phyloP scores from a whole-genome alignment of 2,888 invertebrate genomes.

The Biston stratarius region DNA sequence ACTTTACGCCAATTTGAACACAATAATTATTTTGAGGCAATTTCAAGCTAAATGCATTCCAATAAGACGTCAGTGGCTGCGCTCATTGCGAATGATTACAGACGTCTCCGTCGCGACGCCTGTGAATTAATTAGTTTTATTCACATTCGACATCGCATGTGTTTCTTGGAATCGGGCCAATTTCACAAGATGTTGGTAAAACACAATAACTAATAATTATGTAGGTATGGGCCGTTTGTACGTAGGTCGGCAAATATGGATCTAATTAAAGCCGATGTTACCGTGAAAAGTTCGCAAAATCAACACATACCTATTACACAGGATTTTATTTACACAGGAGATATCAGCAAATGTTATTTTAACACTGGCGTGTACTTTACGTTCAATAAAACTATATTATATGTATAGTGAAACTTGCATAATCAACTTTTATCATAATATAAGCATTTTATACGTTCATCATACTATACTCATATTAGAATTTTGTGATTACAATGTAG shows the following conservation, averaged over 20 bases:
- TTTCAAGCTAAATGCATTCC: slow-evolving; percentile 52
- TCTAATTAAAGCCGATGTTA: slow-evolving; percentile 39
- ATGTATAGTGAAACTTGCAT: not conserved
- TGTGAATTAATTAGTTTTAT: slow-evolving; percentile 49
- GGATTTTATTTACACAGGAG: not conserved
- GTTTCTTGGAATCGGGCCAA: slow-evolving; percentile 45
- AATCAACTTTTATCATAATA: not conserved
- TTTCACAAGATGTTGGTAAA: slow-evolving; percentile 41
- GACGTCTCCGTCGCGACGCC: slow-evolving; percentile 39
- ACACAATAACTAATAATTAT: slow-evolving; percentile 27
- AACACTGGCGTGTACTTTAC: not conserved
- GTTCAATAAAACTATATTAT: not conserved
- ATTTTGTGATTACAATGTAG: not conserved
- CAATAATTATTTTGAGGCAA: slow-evolving; percentile 53
- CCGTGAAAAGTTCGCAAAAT: slow-evolving; percentile 23
- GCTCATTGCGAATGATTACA: slow-evolving; percentile 36
- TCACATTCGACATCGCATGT: slow-evolving; percentile 36
- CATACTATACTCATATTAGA: not conserved
- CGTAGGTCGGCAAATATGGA: slow-evolving; percentile 32
- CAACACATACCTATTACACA: slow-evolving; percentile 8
- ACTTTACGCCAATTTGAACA: slow-evolving; percentile 44
- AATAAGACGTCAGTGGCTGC: slow-evolving; percentile 39
- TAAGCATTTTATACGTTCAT: not conserved
- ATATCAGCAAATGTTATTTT: slow-evolving; percentile 23
- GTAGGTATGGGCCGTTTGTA: slow-evolving; percentile 18